Evolutionary conservation across 2,797 vertebrate genomes (phyloP).

Genomic region (Paramormyrops hopkinsi): DNA sequence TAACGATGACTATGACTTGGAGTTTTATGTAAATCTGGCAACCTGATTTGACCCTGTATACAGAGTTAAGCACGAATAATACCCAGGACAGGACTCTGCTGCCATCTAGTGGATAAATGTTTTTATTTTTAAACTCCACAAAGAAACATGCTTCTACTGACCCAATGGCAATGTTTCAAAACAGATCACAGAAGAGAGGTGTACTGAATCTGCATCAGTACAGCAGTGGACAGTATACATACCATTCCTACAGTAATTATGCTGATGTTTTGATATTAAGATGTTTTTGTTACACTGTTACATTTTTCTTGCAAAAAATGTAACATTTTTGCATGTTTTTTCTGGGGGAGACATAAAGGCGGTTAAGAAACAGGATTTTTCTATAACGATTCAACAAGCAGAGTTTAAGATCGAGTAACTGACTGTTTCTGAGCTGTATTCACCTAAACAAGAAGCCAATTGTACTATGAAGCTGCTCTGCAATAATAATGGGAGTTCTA

Average conservation of each 20-base stretch:
- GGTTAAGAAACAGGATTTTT: not conserved
- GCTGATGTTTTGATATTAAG: not conserved
- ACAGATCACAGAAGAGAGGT: not conserved
- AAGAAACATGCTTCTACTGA: not conserved
- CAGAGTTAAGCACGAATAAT: not conserved
- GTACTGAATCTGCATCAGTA: not conserved
- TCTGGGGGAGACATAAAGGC: not conserved
- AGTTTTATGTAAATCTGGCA: not conserved
- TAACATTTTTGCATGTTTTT: not conserved
- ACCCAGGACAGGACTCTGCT: not conserved
- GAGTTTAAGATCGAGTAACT: not conserved
- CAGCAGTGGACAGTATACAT: not conserved
- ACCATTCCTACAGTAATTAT: not conserved
- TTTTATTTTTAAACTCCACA: not conserved
- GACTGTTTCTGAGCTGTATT: not conserved
- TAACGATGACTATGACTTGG: not conserved
- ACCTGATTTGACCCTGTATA: not conserved
- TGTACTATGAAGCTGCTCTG: not conserved
- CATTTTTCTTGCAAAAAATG: not conserved
- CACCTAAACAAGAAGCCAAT: not conserved
- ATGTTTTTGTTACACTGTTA: not conserved
- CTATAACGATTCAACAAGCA: not conserved
- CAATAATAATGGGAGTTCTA: not conserved
- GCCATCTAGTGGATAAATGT: not conserved
- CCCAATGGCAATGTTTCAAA: not conserved